Base-by-base conservation (phyloP, 2,888 invertebrate species). In the Rosalia funebris region DNA sequence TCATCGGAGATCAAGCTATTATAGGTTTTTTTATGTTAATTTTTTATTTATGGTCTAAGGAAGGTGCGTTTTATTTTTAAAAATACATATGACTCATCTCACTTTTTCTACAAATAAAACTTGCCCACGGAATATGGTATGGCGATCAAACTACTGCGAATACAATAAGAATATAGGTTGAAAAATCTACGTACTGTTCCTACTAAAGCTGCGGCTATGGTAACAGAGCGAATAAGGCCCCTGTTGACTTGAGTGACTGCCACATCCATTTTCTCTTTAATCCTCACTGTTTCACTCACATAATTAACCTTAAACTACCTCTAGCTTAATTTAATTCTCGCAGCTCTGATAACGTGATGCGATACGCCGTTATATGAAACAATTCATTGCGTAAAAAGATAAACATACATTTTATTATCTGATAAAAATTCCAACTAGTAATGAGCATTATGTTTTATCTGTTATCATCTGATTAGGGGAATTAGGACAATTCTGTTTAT, bases 151-250 rank as follows among this genome's bases (percentile, higher is more conserved):
- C n/a, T n/a, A n/a, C n/a, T n/a, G n/a, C n/a, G n/a, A n/a, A n/a
- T n/a, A n/a, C n/a, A n/a, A n/a, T n/a, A n/a, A n/a, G n/a, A n/a
- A n/a, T n/a, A n/a, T n/a, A n/a, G n/a, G n/a, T 25, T 25, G 11
- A 15, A 46, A 39, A 53, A 14, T 32, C 32, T 54, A 65, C 65
- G 36, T 62, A 65, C 65, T 17, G 56, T 52, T 55, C 60, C 60
- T 25, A 62, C 58, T 1, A 60, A 15, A 32, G 62, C 62, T 37
- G 60, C 62, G 7, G 62, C 57, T 7, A 62, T 39, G n/a, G 55
- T 53, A n/a, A 65, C 50, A 44, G 52, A 52, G 25, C 54, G 60
- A 4, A 57, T 41, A 1, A 53, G 17, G 11, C 55, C 17, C 17
- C 31, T 41, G 20, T 54, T 36, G 12, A 25, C 16, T n/a, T 31